A percentile compares a stretch with the other conserved stretches of the same genome.
Evolutionary conservation across 2,888 invertebrate genomes (phyloP).

Genomic region (Drosophila phalerata): DNA sequence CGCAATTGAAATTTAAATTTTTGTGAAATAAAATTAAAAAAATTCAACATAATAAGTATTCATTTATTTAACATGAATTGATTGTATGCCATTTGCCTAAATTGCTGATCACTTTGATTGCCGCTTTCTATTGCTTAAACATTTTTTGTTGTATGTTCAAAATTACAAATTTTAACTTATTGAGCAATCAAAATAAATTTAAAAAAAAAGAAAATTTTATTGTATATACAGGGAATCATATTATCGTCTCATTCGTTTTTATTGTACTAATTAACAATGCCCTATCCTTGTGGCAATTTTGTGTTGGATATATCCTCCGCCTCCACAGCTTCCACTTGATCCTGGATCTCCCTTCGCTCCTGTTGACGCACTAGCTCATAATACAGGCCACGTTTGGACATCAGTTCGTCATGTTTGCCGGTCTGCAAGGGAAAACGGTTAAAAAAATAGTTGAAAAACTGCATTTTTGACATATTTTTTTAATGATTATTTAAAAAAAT

Average conservation of each 20-base stretch:
- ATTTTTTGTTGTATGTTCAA: not conserved
- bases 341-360: slow-evolving; percentile 86
- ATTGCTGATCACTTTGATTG: slow-evolving; percentile 15
- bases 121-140: not conserved
- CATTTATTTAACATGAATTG: slow-evolving; percentile 43
- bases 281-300: slow-evolving; percentile 24
- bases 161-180: slow-evolving; percentile 29
- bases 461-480: no score
- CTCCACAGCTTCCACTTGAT: slow-evolving; percentile 43
- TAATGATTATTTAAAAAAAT: no score
- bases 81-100: slow-evolving; percentile 25
- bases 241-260: slow-evolving; percentile 34
- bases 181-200: slow-evolving; percentile 38
- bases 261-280: slow-evolving; percentile 4
- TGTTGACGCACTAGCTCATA: slow-evolving; percentile 94
- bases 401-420: slow-evolving; percentile 93
- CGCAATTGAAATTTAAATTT: not conserved
- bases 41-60: slow-evolving; percentile 18
- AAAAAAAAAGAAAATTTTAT: slow-evolving; percentile 8
- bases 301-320: slow-evolving; percentile 20
- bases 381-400: slow-evolving; percentile 92
- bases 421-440: slow-evolving; percentile 86
- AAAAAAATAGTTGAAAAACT: no score
- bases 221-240: slow-evolving; percentile 64
- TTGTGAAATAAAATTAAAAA: not conserved